These are phyloP conservation scores for Scomber colias DNA, from an alignment of 2,113 vertebrate genomes.

Conservation along the genomic window DNA sequence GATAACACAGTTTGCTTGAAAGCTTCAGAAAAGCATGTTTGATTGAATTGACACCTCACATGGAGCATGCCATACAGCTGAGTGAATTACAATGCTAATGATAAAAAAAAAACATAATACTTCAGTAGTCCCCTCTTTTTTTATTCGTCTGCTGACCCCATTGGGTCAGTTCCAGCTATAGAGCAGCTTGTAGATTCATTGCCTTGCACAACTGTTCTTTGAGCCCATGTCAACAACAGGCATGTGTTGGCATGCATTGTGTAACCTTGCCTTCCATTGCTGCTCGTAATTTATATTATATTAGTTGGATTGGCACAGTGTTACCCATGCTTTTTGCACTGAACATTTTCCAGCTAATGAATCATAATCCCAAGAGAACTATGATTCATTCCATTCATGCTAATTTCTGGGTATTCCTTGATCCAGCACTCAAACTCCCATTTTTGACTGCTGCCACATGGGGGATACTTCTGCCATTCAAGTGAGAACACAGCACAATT, in stretches of 20 bases:
- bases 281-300: conserved; percentile 40
- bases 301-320: conserved; percentile 44
- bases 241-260: conserved; percentile 6
- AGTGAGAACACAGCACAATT: conserved; percentile 67
- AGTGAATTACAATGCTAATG: conserved; percentile 12
- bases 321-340: conserved; percentile 26
- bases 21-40: conserved; percentile 46
- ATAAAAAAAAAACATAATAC: not conserved
- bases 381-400: conserved; percentile 65
- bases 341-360: conserved; percentile 61
- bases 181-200: conserved; percentile 19
- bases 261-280: conserved; percentile 30
- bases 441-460: conserved; percentile 57
- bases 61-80: conserved; percentile 19
- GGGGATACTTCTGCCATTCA: conserved; percentile 63
- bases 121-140: not conserved
- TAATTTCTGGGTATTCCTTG: conserved; percentile 51
- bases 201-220: conserved; percentile 33
- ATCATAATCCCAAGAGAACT: conserved; percentile 51
- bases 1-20: conserved; percentile 57
- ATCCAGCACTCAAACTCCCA: conserved; percentile 40
- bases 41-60: conserved; percentile 35
- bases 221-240: conserved; percentile 25
- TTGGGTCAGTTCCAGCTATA: not conserved
- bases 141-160: conserved; percentile 1